phyloP scores from a whole-genome alignment of 2,113 vertebrate species.

The Osmerus eperlanus region DNA sequence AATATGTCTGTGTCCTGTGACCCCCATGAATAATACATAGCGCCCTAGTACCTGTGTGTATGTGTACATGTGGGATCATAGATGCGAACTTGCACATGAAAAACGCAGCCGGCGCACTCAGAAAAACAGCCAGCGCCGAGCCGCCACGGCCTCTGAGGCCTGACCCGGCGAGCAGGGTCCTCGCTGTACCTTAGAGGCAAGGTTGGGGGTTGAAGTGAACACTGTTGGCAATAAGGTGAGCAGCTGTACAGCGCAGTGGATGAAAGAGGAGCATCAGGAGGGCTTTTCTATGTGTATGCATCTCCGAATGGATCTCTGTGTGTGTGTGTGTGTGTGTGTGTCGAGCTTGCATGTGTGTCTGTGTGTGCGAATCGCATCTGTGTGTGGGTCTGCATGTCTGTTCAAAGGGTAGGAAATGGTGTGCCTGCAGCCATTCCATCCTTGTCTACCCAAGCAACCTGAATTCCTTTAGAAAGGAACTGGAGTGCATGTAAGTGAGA shows the following conservation, averaged over 20 bases:
- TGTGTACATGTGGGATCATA: slow-evolving; percentile 16
- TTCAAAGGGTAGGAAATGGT: slow-evolving; percentile 33
- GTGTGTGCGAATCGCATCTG: slow-evolving; percentile 10
- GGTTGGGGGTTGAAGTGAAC: slow-evolving; percentile 64
- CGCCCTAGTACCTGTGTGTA: slow-evolving; percentile 34
- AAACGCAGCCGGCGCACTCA: slow-evolving; percentile 2
- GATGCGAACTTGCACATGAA: neutral
- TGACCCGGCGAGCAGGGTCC: slow-evolving; percentile 5
- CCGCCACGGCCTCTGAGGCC: slow-evolving; percentile 9
- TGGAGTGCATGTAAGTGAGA: slow-evolving; percentile 67
- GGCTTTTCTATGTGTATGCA: slow-evolving; percentile 37
- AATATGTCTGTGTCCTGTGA: slow-evolving; percentile 22
- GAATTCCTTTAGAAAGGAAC: slow-evolving; percentile 69
- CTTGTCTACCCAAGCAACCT: slow-evolving; percentile 57
- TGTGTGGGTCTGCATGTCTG: slow-evolving; percentile 43
- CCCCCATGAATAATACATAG: slow-evolving; percentile 50
- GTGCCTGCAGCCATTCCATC: slow-evolving; percentile 58
- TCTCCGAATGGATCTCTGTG: slow-evolving; percentile 2
- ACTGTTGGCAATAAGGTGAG: slow-evolving; percentile 72
- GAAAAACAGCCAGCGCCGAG: neutral
- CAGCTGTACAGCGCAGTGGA: slow-evolving; percentile 67
- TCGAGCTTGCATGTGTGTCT: slow-evolving; percentile 6
- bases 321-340: neutral
- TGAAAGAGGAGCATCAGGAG: slow-evolving; percentile 67
- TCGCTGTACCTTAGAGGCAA: slow-evolving; percentile 59